Base-by-base conservation (phyloP, 2,888 invertebrate genomes). In the Isoperla grammatica region DNA sequence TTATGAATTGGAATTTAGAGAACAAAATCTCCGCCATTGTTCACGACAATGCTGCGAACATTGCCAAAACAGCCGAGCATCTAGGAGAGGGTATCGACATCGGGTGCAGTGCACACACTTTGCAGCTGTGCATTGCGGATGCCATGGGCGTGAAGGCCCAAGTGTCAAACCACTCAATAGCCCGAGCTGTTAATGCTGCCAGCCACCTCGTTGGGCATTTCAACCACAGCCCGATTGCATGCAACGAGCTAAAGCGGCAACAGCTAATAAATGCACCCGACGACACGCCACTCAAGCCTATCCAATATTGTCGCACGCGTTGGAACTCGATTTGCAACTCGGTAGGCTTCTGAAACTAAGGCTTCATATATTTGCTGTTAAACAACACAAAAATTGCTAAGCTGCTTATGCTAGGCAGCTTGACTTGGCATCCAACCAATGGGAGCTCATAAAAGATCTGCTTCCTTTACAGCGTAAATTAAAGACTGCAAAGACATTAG, bases 11-110 rank as follows among this genome's bases (percentile, higher is more conserved):
- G 29, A 29, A 29, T 8, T 6, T 29, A 29, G 29, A 4, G 29
- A 8, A 8, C 5, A 29, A 29, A 29, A 49, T 64, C 42, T 29
- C 56, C 17, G 66, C 66, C 42, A 61, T 65, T 39, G 65, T 68
- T 2, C 67, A 67, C 56, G 67, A 68, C 58, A 68, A 69, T 61
- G 68, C 68, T 49, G 49, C 62, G 5, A 69, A 68, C 63, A 68
- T 68, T 39, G 63, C 64, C 42, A 57, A 46, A 40, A 66, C 67
- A 23, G 57, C 59, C 8, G 11, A 12, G 6, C 23, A 45, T 9
- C 9, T 22, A 8, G 19, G 17, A 15, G 15, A 5, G 2, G 45
- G 56, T 2, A 29, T 42, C 8, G 56, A 46, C 22, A 59, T 68
- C 23, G 65, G 63, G 19, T 69, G 69, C 56, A 63, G 64, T 63